Evolutionary conservation across 2,888 invertebrate genomes (phyloP).

Genomic region (Helleia helle): DNA sequence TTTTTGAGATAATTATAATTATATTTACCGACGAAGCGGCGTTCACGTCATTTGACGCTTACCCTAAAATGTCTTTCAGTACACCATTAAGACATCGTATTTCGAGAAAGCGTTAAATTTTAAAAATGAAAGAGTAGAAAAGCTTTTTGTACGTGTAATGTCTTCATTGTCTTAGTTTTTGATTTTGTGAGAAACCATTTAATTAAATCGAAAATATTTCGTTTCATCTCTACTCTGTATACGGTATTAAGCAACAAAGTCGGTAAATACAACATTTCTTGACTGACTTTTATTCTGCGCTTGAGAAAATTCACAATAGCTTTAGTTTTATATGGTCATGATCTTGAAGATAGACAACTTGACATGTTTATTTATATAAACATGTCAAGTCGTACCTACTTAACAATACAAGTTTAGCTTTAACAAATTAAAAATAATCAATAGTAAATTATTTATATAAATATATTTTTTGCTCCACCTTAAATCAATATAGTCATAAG

Average conservation of each 20-base stretch:
- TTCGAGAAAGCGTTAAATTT: background rate
- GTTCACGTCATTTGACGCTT: background rate
- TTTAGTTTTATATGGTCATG: slow-evolving; percentile 34
- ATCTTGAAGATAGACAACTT: slow-evolving; percentile 32
- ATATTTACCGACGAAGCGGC: background rate
- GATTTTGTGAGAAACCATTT: slow-evolving; percentile 40
- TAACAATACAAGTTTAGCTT: too few relatives aligned
- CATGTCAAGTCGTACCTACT: background rate
- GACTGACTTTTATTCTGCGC: slow-evolving; percentile 32
- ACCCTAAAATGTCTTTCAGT: background rate
- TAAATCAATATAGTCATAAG: slow-evolving; percentile 12
- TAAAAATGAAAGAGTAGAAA: background rate
- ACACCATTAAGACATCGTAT: background rate
- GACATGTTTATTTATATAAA: background rate
- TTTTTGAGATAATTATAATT: slow-evolving; percentile 5
- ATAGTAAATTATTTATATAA: too few relatives aligned
- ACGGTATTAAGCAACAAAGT: slow-evolving; percentile 40
- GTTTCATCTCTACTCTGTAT: slow-evolving; percentile 41
- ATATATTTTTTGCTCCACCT: too few relatives aligned
- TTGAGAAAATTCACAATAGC: slow-evolving; percentile 41
- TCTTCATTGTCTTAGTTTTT: slow-evolving; percentile 40
- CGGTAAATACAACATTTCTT: slow-evolving; percentile 53
- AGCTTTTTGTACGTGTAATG: slow-evolving; percentile 46
- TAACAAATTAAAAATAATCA: too few relatives aligned
- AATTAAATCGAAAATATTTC: slow-evolving; percentile 49